Evolutionary conservation across 2,797 vertebrate genomes (phyloP), one percentile per base, ranked within the genome.

Genomic region (Ctenopoma kingsleyae): DNA sequence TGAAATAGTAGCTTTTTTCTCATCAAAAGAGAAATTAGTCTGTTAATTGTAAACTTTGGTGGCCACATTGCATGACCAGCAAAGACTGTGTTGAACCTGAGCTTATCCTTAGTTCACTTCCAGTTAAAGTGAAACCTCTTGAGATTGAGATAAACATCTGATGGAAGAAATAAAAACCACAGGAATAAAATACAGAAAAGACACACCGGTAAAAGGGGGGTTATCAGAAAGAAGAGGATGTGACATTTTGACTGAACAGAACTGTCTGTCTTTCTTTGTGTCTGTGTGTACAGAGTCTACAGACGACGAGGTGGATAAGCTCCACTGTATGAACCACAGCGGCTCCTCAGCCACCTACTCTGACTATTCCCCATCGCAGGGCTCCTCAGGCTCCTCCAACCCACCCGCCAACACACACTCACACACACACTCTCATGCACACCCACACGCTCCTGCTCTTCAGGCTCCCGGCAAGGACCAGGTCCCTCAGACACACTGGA

Each of bases 321-420:
- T 96, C 90, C 98, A 99, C 85, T 97, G 97, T 95, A 93, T 97
- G 93, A 98, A 99, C 93, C 98, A 99, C 95, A 99, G 98, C 73
- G 97, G 98, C 89, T 99, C 98, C 89, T 99, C 98, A 44, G 98
- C 97, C 91, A 99, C 98, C 87, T 99, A 99, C 92, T 99, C 98
- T 16, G 98, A 99, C 95, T 99, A 99, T 93, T 99, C 98, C 38
- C 98, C 98, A 74, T 99, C 98, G 35, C 98, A 99, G 91, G 98
- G 97, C 79, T 99, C 98, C 90, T 98, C 98, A 3, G 98, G 95
- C 69, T 99, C 98, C 87, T 99, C 98, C 89, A 99, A 98, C 82
- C 92, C 96, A 1, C 95, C 97, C 3, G 95, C 95, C 83, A 98
- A 97, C 60, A 48, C 90, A 3, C 91, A 92, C 82, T 53, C 88